Conservation (phyloP, 1,140 invertebrate genomes). For the Maniola jurtina region DNA sequence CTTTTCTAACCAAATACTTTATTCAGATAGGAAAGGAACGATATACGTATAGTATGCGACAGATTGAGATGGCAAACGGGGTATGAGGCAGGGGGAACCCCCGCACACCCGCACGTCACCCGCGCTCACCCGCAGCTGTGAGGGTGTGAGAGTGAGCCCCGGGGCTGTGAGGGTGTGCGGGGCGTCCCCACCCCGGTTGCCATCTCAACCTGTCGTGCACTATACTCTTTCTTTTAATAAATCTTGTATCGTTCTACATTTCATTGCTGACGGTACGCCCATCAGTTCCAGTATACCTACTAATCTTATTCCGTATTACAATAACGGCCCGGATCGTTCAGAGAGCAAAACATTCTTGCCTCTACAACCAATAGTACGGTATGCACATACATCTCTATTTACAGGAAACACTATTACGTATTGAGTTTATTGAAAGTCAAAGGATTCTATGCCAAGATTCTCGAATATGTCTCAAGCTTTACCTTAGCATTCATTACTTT, state of each 20-base stretch:
- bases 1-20: no score
- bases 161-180: no score
- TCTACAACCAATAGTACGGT: slow-evolving; percentile 37
- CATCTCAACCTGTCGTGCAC: no score
- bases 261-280: slow-evolving; percentile 50
- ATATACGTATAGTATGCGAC: no score
- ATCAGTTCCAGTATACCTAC: slow-evolving; percentile 55
- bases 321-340: slow-evolving; percentile 66
- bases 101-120: no score
- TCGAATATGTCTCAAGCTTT: background rate
- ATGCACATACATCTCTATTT: slow-evolving; percentile 26
- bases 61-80: no score
- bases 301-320: slow-evolving; percentile 72
- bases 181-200: no score
- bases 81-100: no score
- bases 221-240: no score
- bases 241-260: slow-evolving; percentile 42
- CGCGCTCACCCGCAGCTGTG: no score
- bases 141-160: no score
- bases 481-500: background rate
- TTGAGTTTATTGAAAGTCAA: slow-evolving; percentile 1
- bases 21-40: no score
- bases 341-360: slow-evolving; percentile 58
- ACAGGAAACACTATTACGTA: slow-evolving; percentile 3
- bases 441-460: background rate